Percentiles rank a stretch among this genome's conserved stretches.
Evolutionary conservation across 2,888 invertebrate genomes (phyloP).

Genomic region (Platynereis dumerilii): DNA sequence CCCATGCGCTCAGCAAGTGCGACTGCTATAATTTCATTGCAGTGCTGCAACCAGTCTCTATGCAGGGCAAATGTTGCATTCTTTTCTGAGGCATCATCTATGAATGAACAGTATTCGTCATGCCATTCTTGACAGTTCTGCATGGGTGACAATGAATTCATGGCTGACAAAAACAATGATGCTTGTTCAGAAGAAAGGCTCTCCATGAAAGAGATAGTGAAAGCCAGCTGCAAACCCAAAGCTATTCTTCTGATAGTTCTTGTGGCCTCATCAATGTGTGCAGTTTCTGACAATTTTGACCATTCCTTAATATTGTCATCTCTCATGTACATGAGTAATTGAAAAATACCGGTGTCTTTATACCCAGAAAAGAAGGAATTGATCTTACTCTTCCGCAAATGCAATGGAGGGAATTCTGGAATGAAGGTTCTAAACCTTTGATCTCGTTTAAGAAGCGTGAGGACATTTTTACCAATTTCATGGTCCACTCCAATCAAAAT

Average conservation of each 20-base stretch:
- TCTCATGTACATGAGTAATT: no score
- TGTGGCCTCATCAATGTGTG: neutral
- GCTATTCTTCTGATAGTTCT: slow-evolving; percentile 9
- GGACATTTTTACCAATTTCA: slow-evolving; percentile 30
- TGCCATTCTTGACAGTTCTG: no score
- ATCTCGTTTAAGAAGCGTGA: slow-evolving; percentile 16
- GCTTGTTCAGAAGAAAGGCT: neutral
- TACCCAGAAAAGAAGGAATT: neutral
- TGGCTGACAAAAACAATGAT: no score
- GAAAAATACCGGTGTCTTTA: neutral
- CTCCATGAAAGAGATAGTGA: neutral
- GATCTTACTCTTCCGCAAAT: no score
- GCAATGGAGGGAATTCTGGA: slow-evolving; percentile 4
- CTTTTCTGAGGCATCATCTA: neutral
- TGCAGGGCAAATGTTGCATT: slow-evolving; percentile 31
- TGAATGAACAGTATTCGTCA: no score
- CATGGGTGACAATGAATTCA: no score
- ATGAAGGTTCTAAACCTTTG: slow-evolving; percentile 25
- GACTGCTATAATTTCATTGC: slow-evolving; percentile 34
- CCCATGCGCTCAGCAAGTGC: slow-evolving; percentile 33
- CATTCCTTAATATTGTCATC: no score
- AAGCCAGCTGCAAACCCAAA: slow-evolving; percentile 9
- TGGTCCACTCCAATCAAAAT: slow-evolving; percentile 36
- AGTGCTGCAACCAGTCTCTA: slow-evolving; percentile 33
- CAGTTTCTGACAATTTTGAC: no score